These are phyloP conservation scores for Lasioglossum pauxillum DNA, from an alignment of 2,888 invertebrate species.

Conservation along the genomic window DNA sequence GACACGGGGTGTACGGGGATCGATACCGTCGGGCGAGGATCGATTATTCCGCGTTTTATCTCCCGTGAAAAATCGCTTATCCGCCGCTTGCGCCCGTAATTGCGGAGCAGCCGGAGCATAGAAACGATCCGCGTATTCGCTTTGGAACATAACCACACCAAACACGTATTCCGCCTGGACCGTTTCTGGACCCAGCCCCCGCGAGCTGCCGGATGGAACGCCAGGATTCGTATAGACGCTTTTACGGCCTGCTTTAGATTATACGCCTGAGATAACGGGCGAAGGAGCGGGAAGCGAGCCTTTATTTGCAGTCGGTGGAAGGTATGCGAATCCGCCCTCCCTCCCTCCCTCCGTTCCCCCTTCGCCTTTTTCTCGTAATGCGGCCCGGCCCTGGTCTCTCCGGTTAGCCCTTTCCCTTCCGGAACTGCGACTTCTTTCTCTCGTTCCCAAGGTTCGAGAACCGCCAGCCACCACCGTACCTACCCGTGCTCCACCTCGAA, in stretches of 20 bases:
- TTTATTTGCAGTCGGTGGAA: slow-evolving; percentile 68
- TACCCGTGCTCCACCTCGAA: slow-evolving; percentile 17
- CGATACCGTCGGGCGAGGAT: slow-evolving; percentile 22
- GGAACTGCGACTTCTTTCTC: slow-evolving; percentile 50
- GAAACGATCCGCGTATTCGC: slow-evolving; percentile 54
- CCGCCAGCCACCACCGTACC: slow-evolving; percentile 6
- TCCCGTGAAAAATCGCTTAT: slow-evolving; percentile 53
- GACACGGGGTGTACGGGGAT: slow-evolving; percentile 1
- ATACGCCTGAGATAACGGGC: slow-evolving; percentile 79
- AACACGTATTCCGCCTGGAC: slow-evolving; percentile 75
- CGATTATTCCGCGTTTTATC: slow-evolving; percentile 45
- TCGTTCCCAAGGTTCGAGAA: not conserved
- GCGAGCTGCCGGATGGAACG: slow-evolving; percentile 40
- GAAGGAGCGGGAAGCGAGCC: slow-evolving; percentile 59
- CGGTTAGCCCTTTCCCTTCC: slow-evolving; percentile 42
- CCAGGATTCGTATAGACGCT: slow-evolving; percentile 72
- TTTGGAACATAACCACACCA: slow-evolving; percentile 67
- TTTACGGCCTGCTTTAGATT: slow-evolving; percentile 81
- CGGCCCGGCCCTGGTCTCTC: slow-evolving; percentile 27
- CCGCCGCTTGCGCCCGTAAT: slow-evolving; percentile 44
- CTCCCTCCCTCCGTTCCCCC: not conserved
- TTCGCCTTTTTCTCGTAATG: slow-evolving; percentile 56
- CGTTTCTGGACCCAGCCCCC: slow-evolving; percentile 25
- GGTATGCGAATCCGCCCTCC: slow-evolving; percentile 61
- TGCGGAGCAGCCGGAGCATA: slow-evolving; percentile 43